Evolutionary conservation across 2,888 invertebrate genomes (phyloP), one percentile per base, ranked within the genome.

Genomic region (Scaptomyza polygonia): DNA sequence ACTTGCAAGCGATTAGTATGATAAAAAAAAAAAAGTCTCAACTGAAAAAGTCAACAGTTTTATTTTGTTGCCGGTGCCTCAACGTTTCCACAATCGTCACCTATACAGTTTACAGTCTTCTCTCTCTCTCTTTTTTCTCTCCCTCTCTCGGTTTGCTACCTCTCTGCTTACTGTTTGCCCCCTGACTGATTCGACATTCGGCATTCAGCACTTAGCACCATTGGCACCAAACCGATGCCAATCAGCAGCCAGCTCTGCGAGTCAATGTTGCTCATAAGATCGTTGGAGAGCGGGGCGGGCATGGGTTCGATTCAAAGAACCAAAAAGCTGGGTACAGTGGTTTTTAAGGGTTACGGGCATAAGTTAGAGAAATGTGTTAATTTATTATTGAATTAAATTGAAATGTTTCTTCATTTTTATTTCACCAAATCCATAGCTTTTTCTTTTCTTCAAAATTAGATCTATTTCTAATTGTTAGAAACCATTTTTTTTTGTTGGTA

Each of bases 191-290:
- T 71, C 86, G 72, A 72, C 81, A 88, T 88, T 86, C 76, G 84
- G 68, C 89, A 89, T 74, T 89, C 86, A 83, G 83, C 86, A 87
- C 88, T 81, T 84, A 85, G 87, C 84, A 84, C 84, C 83, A 88
- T 86, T 84, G 85, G 78, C 81, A 75, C 78, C 85, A 79, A 75
- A 72, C 74, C 74, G 77, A 86, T 73, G 84, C 81, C 79, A 76
- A 67, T 74, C 89, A 85, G 69, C 67, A 55, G 66, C 66, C 32
- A 32, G 34, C 53, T 34, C 56, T 54, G 47, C 55, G 29, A 47
- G 51, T 53, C 56, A 9, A 70, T 62, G 56, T 47, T 55, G 63
- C 53, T 40, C 47, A 45, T 40, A 14, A 16, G 39, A 2, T n/a
- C n/a, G n/a, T n/a, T 18, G 14, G 14, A 11, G 16, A 34, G 1